Percentiles rank a stretch among this genome's conserved stretches.
phyloP scores from a whole-genome alignment of 2,888 invertebrate species.

The Drosophila peninsularis region DNA sequence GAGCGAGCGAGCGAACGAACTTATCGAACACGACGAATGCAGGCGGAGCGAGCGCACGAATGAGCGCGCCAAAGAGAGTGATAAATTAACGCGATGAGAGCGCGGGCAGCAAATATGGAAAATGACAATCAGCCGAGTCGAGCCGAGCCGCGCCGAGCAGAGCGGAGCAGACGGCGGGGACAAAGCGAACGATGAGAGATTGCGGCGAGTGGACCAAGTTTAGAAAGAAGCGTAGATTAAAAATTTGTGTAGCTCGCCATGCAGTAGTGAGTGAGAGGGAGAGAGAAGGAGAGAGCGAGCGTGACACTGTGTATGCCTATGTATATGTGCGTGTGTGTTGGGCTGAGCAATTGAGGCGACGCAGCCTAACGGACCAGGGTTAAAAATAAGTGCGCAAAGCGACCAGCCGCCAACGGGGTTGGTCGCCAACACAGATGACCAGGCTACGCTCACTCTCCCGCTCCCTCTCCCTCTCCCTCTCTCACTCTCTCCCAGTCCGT shows the following conservation, averaged over 20 bases:
- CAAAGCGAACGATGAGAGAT: slow-evolving; percentile 48
- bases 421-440: slow-evolving; percentile 36
- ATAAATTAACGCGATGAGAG: slow-evolving; percentile 53
- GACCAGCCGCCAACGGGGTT: slow-evolving; percentile 60
- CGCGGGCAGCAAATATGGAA: slow-evolving; percentile 53
- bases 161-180: slow-evolving; percentile 13
- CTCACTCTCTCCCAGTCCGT: background rate
- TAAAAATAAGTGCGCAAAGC: slow-evolving; percentile 69
- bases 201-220: slow-evolving; percentile 74
- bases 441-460: slow-evolving; percentile 14
- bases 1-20: slow-evolving; percentile 7
- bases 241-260: slow-evolving; percentile 9
- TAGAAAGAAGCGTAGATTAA: slow-evolving; percentile 68
- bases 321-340: slow-evolving; percentile 6
- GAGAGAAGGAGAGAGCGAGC: background rate
- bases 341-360: slow-evolving; percentile 54
- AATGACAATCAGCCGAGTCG: slow-evolving; percentile 66
- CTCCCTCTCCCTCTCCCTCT: background rate
- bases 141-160: too few species aligned
- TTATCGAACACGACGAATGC: slow-evolving; percentile 23
- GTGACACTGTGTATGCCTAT: slow-evolving; percentile 6
- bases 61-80: slow-evolving; percentile 31
- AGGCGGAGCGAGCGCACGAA: slow-evolving; percentile 14
- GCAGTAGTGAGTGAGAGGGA: slow-evolving; percentile 3
- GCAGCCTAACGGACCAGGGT: slow-evolving; percentile 65